Evolutionary conservation across 2,888 invertebrate genomes (phyloP), one percentile per base, ranked within the genome.

Genomic region (Leptinotarsa tumamoca): DNA sequence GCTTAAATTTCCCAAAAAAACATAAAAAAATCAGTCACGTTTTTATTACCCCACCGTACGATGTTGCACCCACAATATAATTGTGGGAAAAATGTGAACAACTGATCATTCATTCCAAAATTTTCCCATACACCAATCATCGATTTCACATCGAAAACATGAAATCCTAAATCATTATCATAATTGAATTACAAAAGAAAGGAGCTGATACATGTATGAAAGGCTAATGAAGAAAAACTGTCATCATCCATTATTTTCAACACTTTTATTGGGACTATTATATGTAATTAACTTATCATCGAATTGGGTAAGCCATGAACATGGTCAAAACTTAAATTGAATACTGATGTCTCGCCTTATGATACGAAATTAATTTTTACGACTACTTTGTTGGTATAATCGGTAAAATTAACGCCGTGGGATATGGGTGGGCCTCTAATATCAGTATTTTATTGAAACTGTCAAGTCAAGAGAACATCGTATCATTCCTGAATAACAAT

Each of bases 251-350:
- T 27, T 51, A 52, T 68, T 68, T 4, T 23, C 23, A 68, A 68
- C 68, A 68, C 21, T 52, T 68, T 68, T 68, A 68, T 68, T 68
- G 27, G 68, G 2, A 50, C 27, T 52, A 54, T 51, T 51, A 68
- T 52, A 63, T 63, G 63, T 43, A 63, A 63, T 63, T 43, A 63
- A 17, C 27, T 63, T 63, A 33, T 63, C 63, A 63, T 63, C 33
- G 63, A 63, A 13, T 63, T 63, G 27, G 14, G 63, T 33, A 63
- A 63, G 49, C 15, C 52, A 33, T 67, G 67, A 68, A 27, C 52
- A 68, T 27, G 52, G 17, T 43, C 27, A 54, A 68, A 68, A 49
- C 21, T 68, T n/a, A 27, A 68, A 68, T 52, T 68, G 68, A 68
- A 27, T 68, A 68, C 51, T 52, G 23, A 27, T 68, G 23, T 50